phyloP scores from a whole-genome alignment of 2,113 vertebrate species.

The Cyprinodon brontotheroides region DNA sequence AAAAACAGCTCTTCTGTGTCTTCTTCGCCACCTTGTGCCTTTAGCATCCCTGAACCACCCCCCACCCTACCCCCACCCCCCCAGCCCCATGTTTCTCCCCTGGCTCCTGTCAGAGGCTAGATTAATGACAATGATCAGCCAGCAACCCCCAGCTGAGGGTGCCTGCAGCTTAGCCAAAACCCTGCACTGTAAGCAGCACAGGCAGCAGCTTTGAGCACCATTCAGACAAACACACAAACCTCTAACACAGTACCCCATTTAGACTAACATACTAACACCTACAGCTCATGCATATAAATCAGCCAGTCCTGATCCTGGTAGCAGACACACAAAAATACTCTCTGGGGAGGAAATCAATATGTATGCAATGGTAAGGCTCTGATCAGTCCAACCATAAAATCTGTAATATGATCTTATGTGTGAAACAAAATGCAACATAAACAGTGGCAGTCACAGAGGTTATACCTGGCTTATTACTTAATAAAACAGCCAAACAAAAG shows the following conservation, averaged over 20 bases:
- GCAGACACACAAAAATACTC: constrained; percentile 29
- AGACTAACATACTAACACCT: constrained; percentile 51
- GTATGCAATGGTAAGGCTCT: constrained; percentile 28
- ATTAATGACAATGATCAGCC: constrained; percentile 84
- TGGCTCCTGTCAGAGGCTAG: constrained; percentile 76
- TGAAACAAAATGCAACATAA: constrained; percentile 39
- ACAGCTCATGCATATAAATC: constrained; percentile 52
- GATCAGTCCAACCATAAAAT: constrained; percentile 24
- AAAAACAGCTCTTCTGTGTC: constrained; percentile 29
- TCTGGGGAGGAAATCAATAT: constrained; percentile 57
- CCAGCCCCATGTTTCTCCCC: constrained; percentile 49
- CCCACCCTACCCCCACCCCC: constrained; percentile 31
- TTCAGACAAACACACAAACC: constrained; percentile 20
- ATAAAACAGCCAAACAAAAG: constrained; percentile 44
- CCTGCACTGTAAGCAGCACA: constrained; percentile 51
- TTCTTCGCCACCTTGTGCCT: constrained; percentile 35
- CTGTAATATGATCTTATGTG: constrained; percentile 6
- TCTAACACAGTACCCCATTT: constrained; percentile 27
- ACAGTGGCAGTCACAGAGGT: constrained; percentile 30
- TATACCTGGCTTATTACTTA: constrained; percentile 43
- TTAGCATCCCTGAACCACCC: constrained; percentile 27
- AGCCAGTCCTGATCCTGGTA: constrained; percentile 14
- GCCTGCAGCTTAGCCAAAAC: constrained; percentile 74
- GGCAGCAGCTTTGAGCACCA: constrained; percentile 31
- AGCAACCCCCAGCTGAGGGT: constrained; percentile 75